Evolutionary conservation across 2,888 invertebrate genomes (phyloP).

Genomic region (Leptinotarsa rubiginosa): DNA sequence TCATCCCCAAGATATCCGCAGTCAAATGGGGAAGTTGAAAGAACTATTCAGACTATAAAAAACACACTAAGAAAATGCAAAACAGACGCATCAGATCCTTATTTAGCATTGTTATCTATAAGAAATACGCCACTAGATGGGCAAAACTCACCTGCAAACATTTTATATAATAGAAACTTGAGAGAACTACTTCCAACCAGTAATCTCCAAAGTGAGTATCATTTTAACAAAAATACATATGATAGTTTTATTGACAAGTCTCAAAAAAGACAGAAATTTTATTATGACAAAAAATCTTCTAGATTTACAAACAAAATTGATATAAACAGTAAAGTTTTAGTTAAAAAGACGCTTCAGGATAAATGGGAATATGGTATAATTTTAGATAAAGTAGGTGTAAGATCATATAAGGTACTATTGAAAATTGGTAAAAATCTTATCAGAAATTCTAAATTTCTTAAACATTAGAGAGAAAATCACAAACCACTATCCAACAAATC

Average conservation of each 20-base stretch:
- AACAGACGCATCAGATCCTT: neutral
- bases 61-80: conserved; percentile 22
- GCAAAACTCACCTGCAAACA: no score
- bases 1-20: conserved; percentile 14
- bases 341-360: no score
- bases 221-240: neutral
- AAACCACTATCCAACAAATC: neutral
- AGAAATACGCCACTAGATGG: conserved; percentile 19
- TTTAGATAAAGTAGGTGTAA: no score
- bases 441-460: neutral
- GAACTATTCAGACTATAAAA: conserved; percentile 25
- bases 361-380: neutral
- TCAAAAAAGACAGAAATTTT: no score
- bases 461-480: neutral
- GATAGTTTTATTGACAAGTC: no score
- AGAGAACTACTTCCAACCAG: no score
- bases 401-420: no score
- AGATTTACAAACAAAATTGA: neutral
- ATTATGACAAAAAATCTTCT: neutral
- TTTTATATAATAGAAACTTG: no score
- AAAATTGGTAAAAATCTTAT: neutral
- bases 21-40: conserved; percentile 25
- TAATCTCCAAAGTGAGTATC: no score
- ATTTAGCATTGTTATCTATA: conserved; percentile 22
- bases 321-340: neutral